Base-by-base conservation (phyloP, 53 echinoderm and acorn worm genomes). In the Patiria pectinifera region DNA sequence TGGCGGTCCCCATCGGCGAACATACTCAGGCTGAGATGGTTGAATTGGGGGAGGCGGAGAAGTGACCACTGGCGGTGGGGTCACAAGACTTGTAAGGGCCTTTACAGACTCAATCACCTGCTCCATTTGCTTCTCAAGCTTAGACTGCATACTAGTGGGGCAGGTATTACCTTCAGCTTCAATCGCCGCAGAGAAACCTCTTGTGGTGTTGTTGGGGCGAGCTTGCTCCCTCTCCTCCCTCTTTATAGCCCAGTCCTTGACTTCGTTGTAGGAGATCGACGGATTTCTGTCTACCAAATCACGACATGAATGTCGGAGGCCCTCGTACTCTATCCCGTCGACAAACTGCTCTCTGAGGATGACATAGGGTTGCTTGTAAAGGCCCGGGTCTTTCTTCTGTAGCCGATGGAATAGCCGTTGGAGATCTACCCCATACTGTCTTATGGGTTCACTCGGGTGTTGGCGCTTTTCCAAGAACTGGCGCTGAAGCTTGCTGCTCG, bases 401-500 rank as follows among this genome's bases (percentile, higher is more conserved):
- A 83, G 46, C 9, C 82, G 61, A 6, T 47, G 24, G 61, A 83
- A 83, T 2, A 83, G 83, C 2, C 83, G 83, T 60, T 83, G 83
- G 2, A 83, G 61, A 11, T 45, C 83, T 23, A 83, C 48, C 3
- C 46, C 45, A 47, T 6, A 83, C 60, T 83, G 48, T 6, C 71
- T 71, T 47, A 71, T 5, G 13, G 72, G 21, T 18, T 85, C n/a
- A 19, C 47, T 21, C 3, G 0, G 70, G 1, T 69, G 72, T 26
- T 66, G 84, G 4, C 84, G 24, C 24, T 61, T n/a, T 9, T 63
- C 66, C 9, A 85, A 46, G 11, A 69, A 45, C 19, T 85, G 69
- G 5, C 69, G 45, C 85, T 85, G 85, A 3, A 85, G 45, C 44
- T 85, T 70, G 2, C 85, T 70, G 47, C 92, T 92, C 4, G 86